Conservation (phyloP, 1,140 invertebrate species). For the Zaprionus kolodkinae region DNA sequence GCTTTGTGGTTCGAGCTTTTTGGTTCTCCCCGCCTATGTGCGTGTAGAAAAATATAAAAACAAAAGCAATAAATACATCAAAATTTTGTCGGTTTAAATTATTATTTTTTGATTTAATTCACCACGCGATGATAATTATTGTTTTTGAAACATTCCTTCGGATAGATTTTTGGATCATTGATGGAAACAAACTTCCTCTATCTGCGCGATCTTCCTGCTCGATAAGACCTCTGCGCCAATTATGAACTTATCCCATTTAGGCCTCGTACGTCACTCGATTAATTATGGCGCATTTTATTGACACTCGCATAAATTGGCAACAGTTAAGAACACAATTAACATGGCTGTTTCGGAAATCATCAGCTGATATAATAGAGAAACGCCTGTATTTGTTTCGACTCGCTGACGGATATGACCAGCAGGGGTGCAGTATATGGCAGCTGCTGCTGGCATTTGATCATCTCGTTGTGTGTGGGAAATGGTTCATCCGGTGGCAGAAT, state of each 20-base stretch:
- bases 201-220: background rate
- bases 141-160: background rate
- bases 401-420: conserved; percentile 73
- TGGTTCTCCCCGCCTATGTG: conserved; percentile 5
- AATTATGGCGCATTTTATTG: conserved; percentile 29
- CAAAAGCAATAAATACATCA: background rate
- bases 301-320: conserved; percentile 10
- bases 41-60: background rate
- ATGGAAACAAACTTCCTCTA: background rate
- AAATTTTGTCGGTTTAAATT: background rate
- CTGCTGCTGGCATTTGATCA: conserved; percentile 45
- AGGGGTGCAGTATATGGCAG: conserved; percentile 48
- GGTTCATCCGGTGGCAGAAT: conserved; percentile 49
- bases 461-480: conserved; percentile 66
- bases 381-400: conserved; percentile 82
- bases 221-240: background rate
- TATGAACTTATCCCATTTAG: background rate
- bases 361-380: conserved; percentile 78
- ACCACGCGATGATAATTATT: conserved; percentile 1
- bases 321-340: conserved; percentile 47
- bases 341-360: conserved; percentile 40
- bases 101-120: conserved; percentile 38
- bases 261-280: conserved; percentile 15
- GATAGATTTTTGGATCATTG: background rate
- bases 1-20: conserved; percentile 55